These are phyloP conservation scores for Megaceryle maxima DNA, from an alignment of 2,113 vertebrate species.

Conservation along the genomic window DNA sequence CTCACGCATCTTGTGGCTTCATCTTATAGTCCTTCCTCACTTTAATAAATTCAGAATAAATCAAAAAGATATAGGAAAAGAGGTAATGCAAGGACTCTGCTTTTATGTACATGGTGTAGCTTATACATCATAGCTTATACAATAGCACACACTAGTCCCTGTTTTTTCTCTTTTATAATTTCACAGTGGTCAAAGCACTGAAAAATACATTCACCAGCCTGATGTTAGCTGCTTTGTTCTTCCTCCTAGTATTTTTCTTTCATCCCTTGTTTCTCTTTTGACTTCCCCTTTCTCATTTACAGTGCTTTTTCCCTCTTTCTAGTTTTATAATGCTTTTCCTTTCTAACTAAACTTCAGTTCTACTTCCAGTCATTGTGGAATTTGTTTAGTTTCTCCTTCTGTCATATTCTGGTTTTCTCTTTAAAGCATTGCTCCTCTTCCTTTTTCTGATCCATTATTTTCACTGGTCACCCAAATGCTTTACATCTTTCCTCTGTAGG, in stretches of 20 bases:
- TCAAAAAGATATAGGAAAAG: neutral
- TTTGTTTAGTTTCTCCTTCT: neutral
- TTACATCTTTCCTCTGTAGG: neutral
- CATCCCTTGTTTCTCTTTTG: neutral
- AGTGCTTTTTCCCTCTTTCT: slow-evolving; percentile 8
- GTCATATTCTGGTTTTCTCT: neutral
- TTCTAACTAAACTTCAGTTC: neutral
- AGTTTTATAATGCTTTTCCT: neutral
- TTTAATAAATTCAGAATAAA: neutral
- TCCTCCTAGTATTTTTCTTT: neutral
- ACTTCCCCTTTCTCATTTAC: slow-evolving; percentile 2
- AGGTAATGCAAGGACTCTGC: neutral
- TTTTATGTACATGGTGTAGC: neutral
- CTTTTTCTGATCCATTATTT: neutral
- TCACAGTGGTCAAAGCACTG: neutral
- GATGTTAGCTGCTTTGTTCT: neutral
- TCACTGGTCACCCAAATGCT: neutral
- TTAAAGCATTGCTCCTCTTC: neutral
- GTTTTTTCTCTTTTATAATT: neutral
- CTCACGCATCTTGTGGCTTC: neutral
- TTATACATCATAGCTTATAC: neutral
- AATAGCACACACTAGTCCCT: neutral
- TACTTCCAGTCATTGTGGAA: neutral
- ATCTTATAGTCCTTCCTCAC: neutral
- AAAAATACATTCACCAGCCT: neutral